Percentiles rank a stretch among this genome's conserved stretches.
These are phyloP conservation scores for Pammene aurita DNA, from an alignment of 2,888 invertebrate species.

Conservation along the genomic window DNA sequence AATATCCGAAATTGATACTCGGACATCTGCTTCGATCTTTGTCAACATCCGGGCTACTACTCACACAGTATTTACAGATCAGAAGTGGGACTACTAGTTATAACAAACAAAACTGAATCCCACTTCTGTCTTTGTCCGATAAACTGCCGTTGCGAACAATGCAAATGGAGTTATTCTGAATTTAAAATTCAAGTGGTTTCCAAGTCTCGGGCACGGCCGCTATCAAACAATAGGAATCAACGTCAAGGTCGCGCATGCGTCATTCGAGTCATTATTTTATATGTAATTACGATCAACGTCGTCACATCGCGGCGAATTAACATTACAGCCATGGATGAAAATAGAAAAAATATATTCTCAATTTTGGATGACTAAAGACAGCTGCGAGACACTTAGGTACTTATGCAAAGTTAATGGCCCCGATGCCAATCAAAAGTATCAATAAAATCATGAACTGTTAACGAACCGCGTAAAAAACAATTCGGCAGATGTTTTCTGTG, in stretches of 20 bases:
- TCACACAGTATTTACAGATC: constrained; percentile 6
- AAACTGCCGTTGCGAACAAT: constrained; percentile 41
- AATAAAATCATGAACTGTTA: constrained; percentile 36
- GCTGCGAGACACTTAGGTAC: constrained; percentile 34
- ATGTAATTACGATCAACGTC: constrained; percentile 71
- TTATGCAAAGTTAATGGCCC: constrained; percentile 34
- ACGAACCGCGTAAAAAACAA: constrained; percentile 25
- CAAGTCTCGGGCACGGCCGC: constrained; percentile 52
- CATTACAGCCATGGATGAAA: constrained; percentile 43
- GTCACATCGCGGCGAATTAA: constrained; percentile 51
- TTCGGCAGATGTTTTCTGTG: constrained; percentile 31
- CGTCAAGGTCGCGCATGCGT: constrained; percentile 73
- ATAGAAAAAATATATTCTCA: constrained; percentile 37
- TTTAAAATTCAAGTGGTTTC: constrained; percentile 57
- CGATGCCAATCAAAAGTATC: constrained; percentile 31
- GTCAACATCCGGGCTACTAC: constrained; percentile 27
- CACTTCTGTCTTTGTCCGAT: constrained; percentile 16
- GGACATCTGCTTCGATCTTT: constrained; percentile 43
- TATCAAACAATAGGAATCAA: constrained; percentile 75
- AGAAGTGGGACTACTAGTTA: not conserved
- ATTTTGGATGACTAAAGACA: constrained; percentile 42
- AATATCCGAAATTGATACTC: constrained; percentile 59
- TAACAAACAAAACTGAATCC: not conserved
- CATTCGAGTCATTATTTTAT: constrained; percentile 66
- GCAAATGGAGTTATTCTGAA: constrained; percentile 52